Evolutionary conservation across 92 coral and sea anemone species (phyloP).

Genomic region (Porites divaricata): DNA sequence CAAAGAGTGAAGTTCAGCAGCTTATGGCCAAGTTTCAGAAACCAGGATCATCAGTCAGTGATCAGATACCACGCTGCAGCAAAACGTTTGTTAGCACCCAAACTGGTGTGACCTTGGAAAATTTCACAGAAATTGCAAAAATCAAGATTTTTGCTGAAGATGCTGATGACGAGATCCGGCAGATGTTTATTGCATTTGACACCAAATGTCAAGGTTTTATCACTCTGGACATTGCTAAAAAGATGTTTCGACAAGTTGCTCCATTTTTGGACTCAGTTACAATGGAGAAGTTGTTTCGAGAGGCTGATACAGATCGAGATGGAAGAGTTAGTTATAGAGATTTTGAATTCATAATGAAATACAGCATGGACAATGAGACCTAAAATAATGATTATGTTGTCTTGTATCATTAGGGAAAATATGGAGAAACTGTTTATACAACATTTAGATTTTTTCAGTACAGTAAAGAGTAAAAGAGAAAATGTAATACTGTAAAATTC

Average conservation of each 20-base stretch:
- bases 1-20: slow-evolving; percentile 82
- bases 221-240: slow-evolving; percentile 80
- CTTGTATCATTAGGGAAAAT: background rate
- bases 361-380: slow-evolving; percentile 25
- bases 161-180: slow-evolving; percentile 87
- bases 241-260: slow-evolving; percentile 74
- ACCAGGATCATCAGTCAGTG: background rate
- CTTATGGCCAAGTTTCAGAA: slow-evolving; percentile 61
- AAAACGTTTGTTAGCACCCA: background rate
- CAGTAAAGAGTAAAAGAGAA: no score
- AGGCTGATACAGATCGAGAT: slow-evolving; percentile 92
- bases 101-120: slow-evolving; percentile 63
- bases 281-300: slow-evolving; percentile 83
- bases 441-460: no score
- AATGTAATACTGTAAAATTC: no score
- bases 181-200: slow-evolving; percentile 95
- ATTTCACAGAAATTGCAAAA: slow-evolving; percentile 69
- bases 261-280: slow-evolving; percentile 82
- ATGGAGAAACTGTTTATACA: no score
- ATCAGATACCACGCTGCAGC: background rate
- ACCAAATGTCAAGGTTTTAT: slow-evolving; percentile 87
- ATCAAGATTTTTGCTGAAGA: slow-evolving; percentile 80
- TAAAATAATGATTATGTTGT: background rate
- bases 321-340: slow-evolving; percentile 92
- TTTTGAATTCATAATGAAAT: slow-evolving; percentile 96